Evolutionary conservation across 2,797 vertebrate genomes (phyloP), one percentile per base, ranked within the genome.

Genomic region (Gymnoscopelus braueri): DNA sequence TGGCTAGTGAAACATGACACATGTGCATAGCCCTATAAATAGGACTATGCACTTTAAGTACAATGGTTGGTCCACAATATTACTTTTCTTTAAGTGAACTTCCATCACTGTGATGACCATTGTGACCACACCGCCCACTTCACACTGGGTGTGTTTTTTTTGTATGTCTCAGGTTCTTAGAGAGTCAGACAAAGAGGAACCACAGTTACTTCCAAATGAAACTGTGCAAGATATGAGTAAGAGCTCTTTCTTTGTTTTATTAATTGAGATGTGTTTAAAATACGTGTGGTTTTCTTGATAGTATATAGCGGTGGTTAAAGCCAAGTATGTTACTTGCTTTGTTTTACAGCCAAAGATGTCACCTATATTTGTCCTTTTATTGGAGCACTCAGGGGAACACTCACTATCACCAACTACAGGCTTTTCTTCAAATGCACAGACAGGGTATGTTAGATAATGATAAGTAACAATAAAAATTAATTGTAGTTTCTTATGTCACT

Each of bases 281-380:
- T 35, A 4, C 5, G 5, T 6, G 32, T 35, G 32, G 32, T 7
- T 35, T 35, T 35, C 32, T 35, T 35, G 32, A 35, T 44, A 44
- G 5, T 39, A 6, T 39, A 10, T 35, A 35, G 32, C 32, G 39
- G 39, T 44, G 39, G 65, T 39, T 60, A 1, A n/a, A 9, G 1
- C 8, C 19, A 44, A 14, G 12, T 57, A 24, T 47, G 55, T 3
- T 67, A 35, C 5, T 44, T 63, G 2, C 19, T 72, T 77, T 54
- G 8, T 60, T 79, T 77, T 81, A 9, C 83, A 99, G 98, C 95
- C 60, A 96, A 97, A 89, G 97, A 99, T 76, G 94, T 99, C 74
- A 98, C 96, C 67, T 98, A 99, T 69, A 97, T 99, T 88, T 99
- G 98, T 83, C 98, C 97, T 2, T 99, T 99, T 85, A 94, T 94